Evolutionary conservation across 23 tunicate genomes (phyloP), one percentile per base, ranked within the genome.

Genomic region (Trididemnum nubilum): DNA sequence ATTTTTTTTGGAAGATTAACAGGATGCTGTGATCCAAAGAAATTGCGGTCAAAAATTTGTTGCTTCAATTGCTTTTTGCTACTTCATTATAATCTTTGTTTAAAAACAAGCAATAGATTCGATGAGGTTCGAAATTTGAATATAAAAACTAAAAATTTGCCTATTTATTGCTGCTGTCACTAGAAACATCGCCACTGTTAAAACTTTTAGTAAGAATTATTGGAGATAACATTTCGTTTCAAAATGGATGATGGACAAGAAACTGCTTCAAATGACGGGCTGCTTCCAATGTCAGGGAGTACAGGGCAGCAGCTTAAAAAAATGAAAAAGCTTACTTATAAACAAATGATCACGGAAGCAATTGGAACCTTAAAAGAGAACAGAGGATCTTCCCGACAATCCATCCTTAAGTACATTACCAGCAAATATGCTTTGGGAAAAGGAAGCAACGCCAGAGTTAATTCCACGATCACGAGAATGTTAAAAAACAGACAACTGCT

Each of bases 291-390:
- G 38, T 18, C 28, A 4, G 74, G 38, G 9, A 9, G 7, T 4
- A n/a, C 5, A 5, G 74, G 38, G 33, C 38, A 31, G n/a, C 38
- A 7, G 7, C 2, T 24, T 7, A 30, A 7, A 7, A 32, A 32
- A 38, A 24, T 15, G 23, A 67, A 67, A n/a, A 21, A 24, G 33
- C 5, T 67, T 12, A 4, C 74, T 5, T 67, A 67, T 38, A 67
- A 67, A 67, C 31, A 67, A 38, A 67, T 67, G 74, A 33, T 67
- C 38, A n/a, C 38, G 7, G 74, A 67, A 67, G 74, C 74, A 5
- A 67, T 67, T 3, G 74, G 33, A 33, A 31, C 37, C 12, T 67
- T 67, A 24, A 67, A 67, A 67, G 74, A 67, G 33, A 12, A 38
- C 18, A 37, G 74, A 7, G 74, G 74, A 9, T 67, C 74, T 5